Base-by-base conservation (phyloP, 2,888 invertebrate genomes). In the Conops quadrifasciatus region DNA sequence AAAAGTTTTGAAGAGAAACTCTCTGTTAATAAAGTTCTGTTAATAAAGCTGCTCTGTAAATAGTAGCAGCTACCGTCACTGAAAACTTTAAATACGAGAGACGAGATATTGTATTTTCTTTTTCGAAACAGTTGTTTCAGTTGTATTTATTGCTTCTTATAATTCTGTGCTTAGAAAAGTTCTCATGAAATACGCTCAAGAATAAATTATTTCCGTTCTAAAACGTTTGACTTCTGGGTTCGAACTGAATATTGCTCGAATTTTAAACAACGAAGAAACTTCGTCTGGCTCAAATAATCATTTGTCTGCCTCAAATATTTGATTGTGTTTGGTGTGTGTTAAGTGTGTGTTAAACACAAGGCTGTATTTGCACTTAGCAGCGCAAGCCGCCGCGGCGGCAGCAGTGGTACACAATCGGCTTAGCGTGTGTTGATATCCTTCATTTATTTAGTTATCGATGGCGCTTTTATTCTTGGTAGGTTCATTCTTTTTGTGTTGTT, bases 181-280 rank as follows among this genome's bases (percentile, higher is more conserved):
- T 36, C 36, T 9, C 4, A 36, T 36, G 36, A 9, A 36, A 36
- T 36, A 36, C 9, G 4, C 5, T 36, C 9, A 36, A 36, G 36
- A 36, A 36, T 36, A 36, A 36, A 9, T 36, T 36, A n/a, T 53
- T 19, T 30, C 9, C 60, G 60, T 81, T 83, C 81, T 79, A 79
- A 75, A 79, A 77, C 78, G 81, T 78, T 82, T 79, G 82, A 81
- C 81, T 78, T 80, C 78, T 82, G 80, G 80, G 81, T 80, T 82
- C 78, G 80, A 83, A 84, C 84, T 84, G 80, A 84, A 79, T 82
- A 77, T 76, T 76, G 77, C 77, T 74, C 59, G 74, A 71, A 75
- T 75, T 74, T 74, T 78, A 60, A 73, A 74, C 71, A 76, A 71
- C 79, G 76, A 79, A 77, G 78, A 77, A 75, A 80, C 79, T 79